Evolutionary conservation across 2,113 vertebrate genomes (phyloP).

Genomic region (Sylvilagus bachmani): DNA sequence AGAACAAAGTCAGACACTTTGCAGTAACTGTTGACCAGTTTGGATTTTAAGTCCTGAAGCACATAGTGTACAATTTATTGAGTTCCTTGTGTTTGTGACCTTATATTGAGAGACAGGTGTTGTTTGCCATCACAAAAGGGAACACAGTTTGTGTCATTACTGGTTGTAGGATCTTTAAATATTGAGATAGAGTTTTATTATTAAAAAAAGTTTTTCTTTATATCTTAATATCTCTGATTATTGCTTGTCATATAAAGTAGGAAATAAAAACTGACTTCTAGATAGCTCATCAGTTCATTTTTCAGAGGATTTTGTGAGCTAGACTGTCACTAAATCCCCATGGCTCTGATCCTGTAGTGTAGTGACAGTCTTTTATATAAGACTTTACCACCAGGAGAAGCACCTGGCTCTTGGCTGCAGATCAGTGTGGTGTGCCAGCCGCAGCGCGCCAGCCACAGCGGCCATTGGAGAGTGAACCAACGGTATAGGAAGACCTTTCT

Average conservation of each 20-base stretch:
- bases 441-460: accelerated
- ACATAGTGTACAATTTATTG: not conserved
- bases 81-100: not conserved
- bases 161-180: not conserved
- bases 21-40: not conserved
- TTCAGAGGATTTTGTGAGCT: not conserved
- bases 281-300: conserved; percentile 10
- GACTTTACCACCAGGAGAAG: too few species aligned
- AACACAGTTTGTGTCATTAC: not conserved
- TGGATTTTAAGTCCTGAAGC: conserved; percentile 12
- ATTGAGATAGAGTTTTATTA: conserved; percentile 10
- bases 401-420: too few species aligned
- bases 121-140: not conserved
- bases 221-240: not conserved
- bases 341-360: not conserved
- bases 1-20: not conserved
- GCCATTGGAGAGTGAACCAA: too few species aligned
- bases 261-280: not conserved
- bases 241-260: not conserved
- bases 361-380: not conserved
- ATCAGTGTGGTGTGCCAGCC: too few species aligned
- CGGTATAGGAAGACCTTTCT: too few species aligned
- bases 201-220: not conserved
- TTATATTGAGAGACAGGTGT: not conserved
- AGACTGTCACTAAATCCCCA: not conserved